Percentiles rank a stretch among this genome's conserved stretches.
phyloP scores from a whole-genome alignment of 1,140 invertebrate species.

The Calycopis cecrops region DNA sequence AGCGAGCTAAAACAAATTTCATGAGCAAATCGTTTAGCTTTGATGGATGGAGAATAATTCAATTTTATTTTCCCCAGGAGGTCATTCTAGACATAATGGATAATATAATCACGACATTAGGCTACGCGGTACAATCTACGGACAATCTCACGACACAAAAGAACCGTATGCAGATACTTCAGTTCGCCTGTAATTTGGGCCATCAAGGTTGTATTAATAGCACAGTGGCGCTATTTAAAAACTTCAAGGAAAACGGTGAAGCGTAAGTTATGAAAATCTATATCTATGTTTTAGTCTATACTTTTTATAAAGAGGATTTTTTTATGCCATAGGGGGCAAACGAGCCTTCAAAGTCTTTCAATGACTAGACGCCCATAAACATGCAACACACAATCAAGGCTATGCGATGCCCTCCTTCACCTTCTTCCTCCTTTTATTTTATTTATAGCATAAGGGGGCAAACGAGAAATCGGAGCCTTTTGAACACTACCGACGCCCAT shows the following conservation, averaged over 20 bases:
- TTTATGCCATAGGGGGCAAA: too few relatives aligned
- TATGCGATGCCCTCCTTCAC: too few relatives aligned
- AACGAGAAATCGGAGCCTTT: too few relatives aligned
- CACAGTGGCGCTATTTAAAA: constrained; percentile 33
- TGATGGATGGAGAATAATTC: too few relatives aligned
- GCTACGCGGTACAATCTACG: constrained; percentile 73
- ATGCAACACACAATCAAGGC: too few relatives aligned
- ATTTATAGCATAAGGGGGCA: too few relatives aligned
- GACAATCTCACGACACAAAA: constrained; percentile 77
- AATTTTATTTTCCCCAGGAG: constrained; percentile 50
- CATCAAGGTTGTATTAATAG: constrained; percentile 75
- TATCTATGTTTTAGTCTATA: background rate
- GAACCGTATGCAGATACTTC: constrained; percentile 78
- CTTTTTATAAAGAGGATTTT: background rate
- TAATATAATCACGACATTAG: constrained; percentile 76
- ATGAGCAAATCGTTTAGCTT: too few relatives aligned
- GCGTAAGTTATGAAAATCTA: constrained; percentile 33
- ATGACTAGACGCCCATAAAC: too few relatives aligned
- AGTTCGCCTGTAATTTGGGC: constrained; percentile 78
- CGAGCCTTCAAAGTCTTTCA: too few relatives aligned
- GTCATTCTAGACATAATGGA: constrained; percentile 75
- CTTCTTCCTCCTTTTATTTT: too few relatives aligned
- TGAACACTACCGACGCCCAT: too few relatives aligned
- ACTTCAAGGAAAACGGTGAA: constrained; percentile 40
- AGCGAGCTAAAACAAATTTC: too few relatives aligned